These are phyloP conservation scores for Cathartes aura DNA, from an alignment of 2,113 vertebrate species.

Conservation along the genomic window DNA sequence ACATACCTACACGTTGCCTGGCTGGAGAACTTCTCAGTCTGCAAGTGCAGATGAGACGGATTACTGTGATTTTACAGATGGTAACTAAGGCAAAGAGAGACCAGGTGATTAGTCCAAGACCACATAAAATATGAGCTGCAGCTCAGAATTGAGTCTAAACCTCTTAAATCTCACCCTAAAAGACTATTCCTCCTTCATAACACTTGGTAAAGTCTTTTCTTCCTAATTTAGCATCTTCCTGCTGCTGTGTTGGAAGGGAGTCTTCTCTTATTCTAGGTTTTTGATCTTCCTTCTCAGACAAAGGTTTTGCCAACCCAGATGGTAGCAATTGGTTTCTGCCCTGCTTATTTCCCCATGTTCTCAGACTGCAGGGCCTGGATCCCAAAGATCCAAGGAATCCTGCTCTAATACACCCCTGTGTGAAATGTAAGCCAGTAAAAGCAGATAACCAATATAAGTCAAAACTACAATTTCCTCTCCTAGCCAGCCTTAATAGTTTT, in stretches of 20 bases:
- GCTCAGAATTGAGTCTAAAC: not conserved
- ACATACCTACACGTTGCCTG: not conserved
- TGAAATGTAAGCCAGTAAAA: constrained; percentile 45
- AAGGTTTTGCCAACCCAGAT: constrained; percentile 31
- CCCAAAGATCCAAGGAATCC: constrained; percentile 20
- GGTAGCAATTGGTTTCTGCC: constrained; percentile 46
- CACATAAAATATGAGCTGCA: not conserved
- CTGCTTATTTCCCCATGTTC: not conserved
- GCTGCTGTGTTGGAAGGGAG: not conserved
- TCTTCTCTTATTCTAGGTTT: not conserved
- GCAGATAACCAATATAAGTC: constrained; percentile 45
- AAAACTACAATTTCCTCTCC: constrained; percentile 48
- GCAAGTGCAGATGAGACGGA: not conserved
- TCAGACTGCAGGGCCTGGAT: not conserved
- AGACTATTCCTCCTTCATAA: not conserved
- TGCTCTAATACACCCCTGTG: not conserved
- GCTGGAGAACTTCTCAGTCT: not conserved
- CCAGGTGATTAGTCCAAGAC: not conserved
- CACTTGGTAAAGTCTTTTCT: not conserved
- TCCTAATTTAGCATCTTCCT: not conserved
- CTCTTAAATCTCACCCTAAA: not conserved
- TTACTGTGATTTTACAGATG: not conserved
- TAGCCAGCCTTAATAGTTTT: constrained; percentile 52
- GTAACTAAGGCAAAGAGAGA: not conserved
- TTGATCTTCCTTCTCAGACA: constrained; percentile 24